Evolutionary conservation across 1,140 invertebrate species (phyloP).

Genomic region (Matsumurasca onukii): DNA sequence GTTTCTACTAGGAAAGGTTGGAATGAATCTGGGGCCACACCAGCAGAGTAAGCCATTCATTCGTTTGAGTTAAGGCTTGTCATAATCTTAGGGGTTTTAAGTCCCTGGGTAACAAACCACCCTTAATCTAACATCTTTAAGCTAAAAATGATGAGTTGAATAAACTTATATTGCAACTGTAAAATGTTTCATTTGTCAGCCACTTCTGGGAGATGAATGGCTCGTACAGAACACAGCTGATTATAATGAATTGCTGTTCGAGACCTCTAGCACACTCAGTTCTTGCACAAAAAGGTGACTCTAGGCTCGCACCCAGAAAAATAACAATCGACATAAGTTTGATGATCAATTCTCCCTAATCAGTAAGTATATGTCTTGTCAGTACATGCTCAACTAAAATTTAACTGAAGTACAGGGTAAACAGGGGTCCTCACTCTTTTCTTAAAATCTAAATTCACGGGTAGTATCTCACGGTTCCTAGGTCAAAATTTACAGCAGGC

Average conservation of each 20-base stretch:
- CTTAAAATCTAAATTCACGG: neutral
- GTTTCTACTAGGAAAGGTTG: too few species aligned
- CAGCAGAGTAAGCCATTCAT: too few species aligned
- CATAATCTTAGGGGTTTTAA: neutral
- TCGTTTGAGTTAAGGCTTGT: neutral
- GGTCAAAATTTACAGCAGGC: neutral
- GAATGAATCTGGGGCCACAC: too few species aligned
- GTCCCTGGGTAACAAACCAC: neutral
- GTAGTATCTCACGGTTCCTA: neutral
- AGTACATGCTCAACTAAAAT: neutral
- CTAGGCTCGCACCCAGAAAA: neutral
- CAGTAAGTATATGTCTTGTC: neutral
- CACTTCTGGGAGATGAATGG: neutral
- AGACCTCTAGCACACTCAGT: neutral
- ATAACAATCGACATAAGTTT: neutral
- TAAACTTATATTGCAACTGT: neutral
- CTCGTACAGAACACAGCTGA: neutral
- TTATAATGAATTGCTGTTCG: neutral
- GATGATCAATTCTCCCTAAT: too few species aligned
- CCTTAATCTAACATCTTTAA: neutral
- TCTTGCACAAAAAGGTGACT: neutral
- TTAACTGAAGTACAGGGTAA: neutral
- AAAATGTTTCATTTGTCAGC: neutral
- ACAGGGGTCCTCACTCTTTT: neutral
- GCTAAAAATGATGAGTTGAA: neutral